Percentiles rank a stretch among this genome's conserved stretches.
These are phyloP conservation scores for Ischnus inquisitorius DNA, from an alignment of 2,888 invertebrate genomes.

Conservation along the genomic window DNA sequence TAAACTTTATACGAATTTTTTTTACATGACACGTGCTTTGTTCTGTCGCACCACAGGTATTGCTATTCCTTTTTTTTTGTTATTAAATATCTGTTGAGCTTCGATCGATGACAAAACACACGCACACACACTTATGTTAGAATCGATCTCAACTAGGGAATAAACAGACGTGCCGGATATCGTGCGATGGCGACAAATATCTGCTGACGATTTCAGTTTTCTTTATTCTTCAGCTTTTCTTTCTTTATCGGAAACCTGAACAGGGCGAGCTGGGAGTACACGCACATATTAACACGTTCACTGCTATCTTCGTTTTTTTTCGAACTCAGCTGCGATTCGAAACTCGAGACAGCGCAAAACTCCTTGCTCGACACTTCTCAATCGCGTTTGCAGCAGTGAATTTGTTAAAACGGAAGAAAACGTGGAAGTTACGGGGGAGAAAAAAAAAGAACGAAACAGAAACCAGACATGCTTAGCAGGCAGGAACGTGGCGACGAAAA, in stretches of 20 bases:
- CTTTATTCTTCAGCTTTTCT: neutral
- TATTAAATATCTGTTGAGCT: neutral
- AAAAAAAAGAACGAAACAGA: slow-evolving; percentile 32
- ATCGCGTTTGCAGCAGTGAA: neutral
- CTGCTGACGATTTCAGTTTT: slow-evolving; percentile 48
- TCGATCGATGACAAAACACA: slow-evolving; percentile 10
- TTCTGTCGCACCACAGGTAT: slow-evolving; percentile 21
- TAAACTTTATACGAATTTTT: neutral
- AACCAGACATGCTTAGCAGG: slow-evolving; percentile 64
- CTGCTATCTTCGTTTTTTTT: neutral
- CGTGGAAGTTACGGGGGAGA: neutral
- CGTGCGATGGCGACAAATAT: slow-evolving; percentile 54
- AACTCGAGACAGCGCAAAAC: neutral
- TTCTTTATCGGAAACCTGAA: slow-evolving; percentile 1
- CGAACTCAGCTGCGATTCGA: neutral
- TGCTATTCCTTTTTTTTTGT: neutral
- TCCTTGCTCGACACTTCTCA: neutral
- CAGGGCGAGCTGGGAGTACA: slow-evolving; percentile 34
- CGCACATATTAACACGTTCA: slow-evolving; percentile 25
- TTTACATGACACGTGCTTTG: slow-evolving; percentile 34
- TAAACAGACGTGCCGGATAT: slow-evolving; percentile 53
- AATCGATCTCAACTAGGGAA: slow-evolving; percentile 2
- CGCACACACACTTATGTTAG: slow-evolving; percentile 41
- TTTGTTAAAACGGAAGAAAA: neutral
- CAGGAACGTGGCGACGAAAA: slow-evolving; percentile 45